Percentiles rank a stretch among this genome's conserved stretches.
These are phyloP conservation scores for Coelopa frigida DNA, from an alignment of 1,140 invertebrate species.

Conservation along the genomic window DNA sequence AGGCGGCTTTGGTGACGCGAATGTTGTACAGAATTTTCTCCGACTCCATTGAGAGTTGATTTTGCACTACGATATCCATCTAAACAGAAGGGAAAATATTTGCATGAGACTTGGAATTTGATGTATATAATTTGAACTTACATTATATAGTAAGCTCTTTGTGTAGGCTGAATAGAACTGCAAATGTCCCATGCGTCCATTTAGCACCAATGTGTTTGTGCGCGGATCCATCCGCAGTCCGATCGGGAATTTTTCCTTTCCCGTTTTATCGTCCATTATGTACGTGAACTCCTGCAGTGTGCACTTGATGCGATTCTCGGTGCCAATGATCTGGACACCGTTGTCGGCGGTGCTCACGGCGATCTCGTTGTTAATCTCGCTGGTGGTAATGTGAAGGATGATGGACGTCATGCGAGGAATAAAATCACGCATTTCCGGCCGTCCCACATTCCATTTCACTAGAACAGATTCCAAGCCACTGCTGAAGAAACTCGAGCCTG, in stretches of 20 bases:
- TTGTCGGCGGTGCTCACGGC: constrained; percentile 67
- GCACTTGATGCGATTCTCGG: constrained; percentile 51
- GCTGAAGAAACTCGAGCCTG: constrained; percentile 63
- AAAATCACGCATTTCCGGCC: constrained; percentile 51
- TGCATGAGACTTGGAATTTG: too few relatives aligned
- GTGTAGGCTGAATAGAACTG: constrained; percentile 69
- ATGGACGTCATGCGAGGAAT: constrained; percentile 66
- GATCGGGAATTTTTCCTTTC: constrained; percentile 48
- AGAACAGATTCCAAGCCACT: constrained; percentile 72
- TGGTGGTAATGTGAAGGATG: constrained; percentile 59
- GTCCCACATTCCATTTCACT: constrained; percentile 64
- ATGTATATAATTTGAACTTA: constrained; percentile 52
- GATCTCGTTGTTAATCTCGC: constrained; percentile 57
- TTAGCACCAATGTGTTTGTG: constrained; percentile 61
- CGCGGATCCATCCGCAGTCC: constrained; percentile 62
- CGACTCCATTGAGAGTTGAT: constrained; percentile 60
- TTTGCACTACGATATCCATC: constrained; percentile 69
- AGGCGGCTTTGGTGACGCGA: constrained; percentile 59
- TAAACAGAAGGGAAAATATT: constrained; percentile 43
- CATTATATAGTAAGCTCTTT: constrained; percentile 65
- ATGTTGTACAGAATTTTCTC: constrained; percentile 56
- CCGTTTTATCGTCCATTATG: constrained; percentile 45
- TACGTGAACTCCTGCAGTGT: constrained; percentile 64
- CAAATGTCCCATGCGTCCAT: constrained; percentile 69
- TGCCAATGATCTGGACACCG: constrained; percentile 63